Base-by-base conservation (phyloP, 2,113 vertebrate genomes). In the Peromyscus californicus region DNA sequence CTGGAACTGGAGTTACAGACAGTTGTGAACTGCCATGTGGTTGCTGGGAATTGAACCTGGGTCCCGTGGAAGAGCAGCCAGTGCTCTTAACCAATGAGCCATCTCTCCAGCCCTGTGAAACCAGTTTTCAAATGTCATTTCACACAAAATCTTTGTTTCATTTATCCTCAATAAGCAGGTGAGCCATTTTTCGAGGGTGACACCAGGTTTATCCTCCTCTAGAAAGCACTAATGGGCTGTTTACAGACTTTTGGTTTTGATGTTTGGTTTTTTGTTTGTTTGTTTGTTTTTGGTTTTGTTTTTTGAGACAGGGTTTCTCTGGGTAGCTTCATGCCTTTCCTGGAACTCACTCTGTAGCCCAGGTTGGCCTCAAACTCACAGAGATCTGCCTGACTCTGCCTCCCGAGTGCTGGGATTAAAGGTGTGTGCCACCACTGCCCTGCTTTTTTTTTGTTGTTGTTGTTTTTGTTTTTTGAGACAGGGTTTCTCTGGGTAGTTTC, bases 131-230 rank as follows among this genome's bases (percentile, higher is more conserved):
- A 69, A 86, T 74, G 63, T 4, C 22, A 78, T 87, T 94, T 51
- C 78, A 69, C 33, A n/a, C 86, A 78, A 92, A 95, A 24, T 85
- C 33, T 89, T 74, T 33, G 29, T 91, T 95, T 91, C 94, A 21
- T 24, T 84, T 51, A 48, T 39, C 29, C 4, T 70, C 16, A 13
- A 89, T 89, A 95, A 91, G 48, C 19, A 36, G 54, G 12, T 76
- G 78, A 57, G 6, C 31, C 31, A 63, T 76, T 90, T 42, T 69
- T 75, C 15, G 11, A 24, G 90, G 33, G 7, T 83, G 48, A 88
- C 24, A 19, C 63, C 63, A 69, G 15, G 51, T 42, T 90, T 13
- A 70, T 24, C 10, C 61, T 79, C 84, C 31, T 95, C 42, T 15
- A 0, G 22, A 12, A 92, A 87, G 59, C 45, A 87, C 7, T 48